Conservation (phyloP, 2,888 invertebrate species). For the Orgyia antiqua region DNA sequence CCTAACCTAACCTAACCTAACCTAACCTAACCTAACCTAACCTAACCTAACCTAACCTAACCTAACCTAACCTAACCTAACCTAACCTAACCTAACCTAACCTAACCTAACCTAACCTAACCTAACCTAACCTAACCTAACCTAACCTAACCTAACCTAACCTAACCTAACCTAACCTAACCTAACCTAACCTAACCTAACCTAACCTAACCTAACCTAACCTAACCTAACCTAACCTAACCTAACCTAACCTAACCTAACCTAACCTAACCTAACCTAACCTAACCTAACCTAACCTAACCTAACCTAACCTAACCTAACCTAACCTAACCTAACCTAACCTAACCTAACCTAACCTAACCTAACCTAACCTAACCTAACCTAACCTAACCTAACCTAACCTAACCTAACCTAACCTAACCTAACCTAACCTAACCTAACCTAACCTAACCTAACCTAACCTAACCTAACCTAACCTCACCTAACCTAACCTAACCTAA, state of each 20-base stretch:
- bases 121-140: slow-evolving; percentile 15
- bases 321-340: slow-evolving; percentile 7
- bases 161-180: slow-evolving; percentile 19
- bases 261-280: slow-evolving; percentile 8
- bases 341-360: slow-evolving; percentile 4
- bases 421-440: slow-evolving; percentile 11
- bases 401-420: slow-evolving; percentile 14
- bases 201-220: slow-evolving; percentile 17
- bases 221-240: slow-evolving; percentile 6
- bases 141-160: slow-evolving; percentile 20
- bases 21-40: slow-evolving; percentile 11
- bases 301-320: slow-evolving; percentile 1
- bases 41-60: slow-evolving; percentile 10
- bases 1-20: slow-evolving; percentile 13
- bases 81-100: slow-evolving; percentile 14
- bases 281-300: slow-evolving; percentile 4
- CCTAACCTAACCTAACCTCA: too few species aligned
- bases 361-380: slow-evolving; percentile 13
- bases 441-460: slow-evolving; percentile 10
- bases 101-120: slow-evolving; percentile 14
- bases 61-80: slow-evolving; percentile 14
- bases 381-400: slow-evolving; percentile 18
- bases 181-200: slow-evolving; percentile 19
- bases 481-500: too few species aligned
- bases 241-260: slow-evolving; percentile 2